Conservation (phyloP, 2,888 invertebrate genomes). For the Drosophila quinaria region DNA sequence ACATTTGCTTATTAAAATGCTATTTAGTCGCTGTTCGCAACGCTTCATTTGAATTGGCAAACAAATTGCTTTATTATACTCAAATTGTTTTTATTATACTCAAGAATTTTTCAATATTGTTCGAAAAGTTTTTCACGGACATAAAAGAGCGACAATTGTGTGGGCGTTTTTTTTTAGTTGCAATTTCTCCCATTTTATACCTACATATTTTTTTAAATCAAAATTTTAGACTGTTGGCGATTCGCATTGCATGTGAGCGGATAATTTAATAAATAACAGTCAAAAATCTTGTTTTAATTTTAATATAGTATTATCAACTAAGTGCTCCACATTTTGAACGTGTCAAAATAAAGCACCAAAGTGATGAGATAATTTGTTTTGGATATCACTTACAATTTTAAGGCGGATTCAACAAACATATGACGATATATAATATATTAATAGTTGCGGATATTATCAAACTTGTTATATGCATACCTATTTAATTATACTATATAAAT, state of each 20-base stretch:
- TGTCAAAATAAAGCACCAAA: constrained; percentile 7
- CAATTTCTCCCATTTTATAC: not conserved
- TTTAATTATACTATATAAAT: constrained; percentile 5
- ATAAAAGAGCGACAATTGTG: constrained; percentile 9
- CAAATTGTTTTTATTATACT: constrained; percentile 33
- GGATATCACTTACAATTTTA: constrained; percentile 49
- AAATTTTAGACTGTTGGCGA: not conserved
- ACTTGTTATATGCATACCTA: constrained; percentile 3
- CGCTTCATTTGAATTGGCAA: constrained; percentile 44
- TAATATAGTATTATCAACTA: not conserved
- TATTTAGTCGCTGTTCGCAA: constrained; percentile 32
- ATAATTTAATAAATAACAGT: constrained; percentile 25
- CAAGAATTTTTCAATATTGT: constrained; percentile 41
- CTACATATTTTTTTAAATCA: not conserved
- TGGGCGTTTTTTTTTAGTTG: not conserved
- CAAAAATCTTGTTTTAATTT: constrained; percentile 24
- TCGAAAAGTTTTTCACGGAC: constrained; percentile 24
- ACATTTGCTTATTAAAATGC: constrained; percentile 11
- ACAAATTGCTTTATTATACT: constrained; percentile 47
- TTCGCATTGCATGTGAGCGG: constrained; percentile 47
- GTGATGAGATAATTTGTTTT: constrained; percentile 31
- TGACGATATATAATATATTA: constrained; percentile 23
- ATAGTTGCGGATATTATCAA: constrained; percentile 13
- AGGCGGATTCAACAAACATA: constrained; percentile 46
- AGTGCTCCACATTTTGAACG: not conserved